A percentile compares a stretch with the other conserved stretches of the same genome.
These are phyloP conservation scores for Cantharis flavilabris DNA, from an alignment of 2,888 invertebrate genomes.

Conservation along the genomic window DNA sequence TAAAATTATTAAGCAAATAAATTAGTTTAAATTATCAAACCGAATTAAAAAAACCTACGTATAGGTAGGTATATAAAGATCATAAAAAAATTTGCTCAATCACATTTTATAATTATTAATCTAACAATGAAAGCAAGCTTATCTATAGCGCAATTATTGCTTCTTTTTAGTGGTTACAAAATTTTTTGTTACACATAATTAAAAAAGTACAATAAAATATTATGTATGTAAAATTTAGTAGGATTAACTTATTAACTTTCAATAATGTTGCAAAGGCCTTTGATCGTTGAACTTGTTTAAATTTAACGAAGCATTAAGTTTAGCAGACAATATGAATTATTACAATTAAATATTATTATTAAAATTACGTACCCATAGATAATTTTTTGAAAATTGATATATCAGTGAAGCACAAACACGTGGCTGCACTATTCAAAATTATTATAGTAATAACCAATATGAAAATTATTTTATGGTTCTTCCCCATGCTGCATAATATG, in stretches of 20 bases:
- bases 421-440: not conserved
- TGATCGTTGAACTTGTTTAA: not conserved
- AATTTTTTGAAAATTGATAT: not conserved
- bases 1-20: no score
- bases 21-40: no score
- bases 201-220: not conserved
- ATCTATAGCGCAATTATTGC: not conserved
- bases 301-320: not conserved
- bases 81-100: not conserved
- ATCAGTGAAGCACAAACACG: not conserved
- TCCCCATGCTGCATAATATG: not conserved
- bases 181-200: not conserved
- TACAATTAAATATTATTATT: not conserved
- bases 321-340: not conserved
- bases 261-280: not conserved
- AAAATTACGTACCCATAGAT: not conserved
- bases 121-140: not conserved
- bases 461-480: not conserved
- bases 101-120: not conserved
- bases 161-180: not conserved
- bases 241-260: not conserved
- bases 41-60: no score
- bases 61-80: no score
- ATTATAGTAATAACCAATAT: not conserved
- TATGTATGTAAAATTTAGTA: not conserved